phyloP scores from a whole-genome alignment of 1,140 invertebrate genomes.

The Bicyclus anynana region DNA sequence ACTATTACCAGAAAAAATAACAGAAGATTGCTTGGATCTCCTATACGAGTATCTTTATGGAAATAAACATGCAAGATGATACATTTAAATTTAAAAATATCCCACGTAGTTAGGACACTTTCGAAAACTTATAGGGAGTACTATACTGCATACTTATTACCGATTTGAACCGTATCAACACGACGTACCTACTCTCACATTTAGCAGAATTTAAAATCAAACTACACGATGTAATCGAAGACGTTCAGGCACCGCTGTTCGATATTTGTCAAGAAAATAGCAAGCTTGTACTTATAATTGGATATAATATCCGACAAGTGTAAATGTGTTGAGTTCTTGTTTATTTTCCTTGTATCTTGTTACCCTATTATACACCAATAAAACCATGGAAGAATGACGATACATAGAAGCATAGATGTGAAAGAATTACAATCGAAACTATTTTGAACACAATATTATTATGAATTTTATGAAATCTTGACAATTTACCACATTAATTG shows the following conservation, averaged over 20 bases:
- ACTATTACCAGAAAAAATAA: no score
- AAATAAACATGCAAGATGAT: not conserved
- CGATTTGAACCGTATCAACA: slow-evolving; percentile 28
- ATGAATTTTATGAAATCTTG: no score
- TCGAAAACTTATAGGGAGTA: not conserved
- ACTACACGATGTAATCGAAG: slow-evolving; percentile 40
- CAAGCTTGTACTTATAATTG: slow-evolving; percentile 7
- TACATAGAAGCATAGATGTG: no score
- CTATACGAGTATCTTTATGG: no score
- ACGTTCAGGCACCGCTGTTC: slow-evolving; percentile 44
- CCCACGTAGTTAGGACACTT: not conserved
- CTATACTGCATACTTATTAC: slow-evolving; percentile 14
- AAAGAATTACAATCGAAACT: no score
- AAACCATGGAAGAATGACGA: no score
- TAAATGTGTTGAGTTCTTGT: slow-evolving; percentile 15
- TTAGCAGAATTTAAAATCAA: slow-evolving; percentile 23
- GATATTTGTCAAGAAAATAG: slow-evolving; percentile 50
- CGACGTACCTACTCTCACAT: slow-evolving; percentile 21
- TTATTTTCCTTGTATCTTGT: not conserved
- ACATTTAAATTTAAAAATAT: not conserved
- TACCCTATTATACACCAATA: not conserved
- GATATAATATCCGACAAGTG: slow-evolving; percentile 15
- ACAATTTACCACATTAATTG: no score
- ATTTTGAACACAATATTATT: no score
- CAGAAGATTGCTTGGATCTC: no score